Conservation (phyloP, 2,888 invertebrate species). For the Stramonita haemastoma region DNA sequence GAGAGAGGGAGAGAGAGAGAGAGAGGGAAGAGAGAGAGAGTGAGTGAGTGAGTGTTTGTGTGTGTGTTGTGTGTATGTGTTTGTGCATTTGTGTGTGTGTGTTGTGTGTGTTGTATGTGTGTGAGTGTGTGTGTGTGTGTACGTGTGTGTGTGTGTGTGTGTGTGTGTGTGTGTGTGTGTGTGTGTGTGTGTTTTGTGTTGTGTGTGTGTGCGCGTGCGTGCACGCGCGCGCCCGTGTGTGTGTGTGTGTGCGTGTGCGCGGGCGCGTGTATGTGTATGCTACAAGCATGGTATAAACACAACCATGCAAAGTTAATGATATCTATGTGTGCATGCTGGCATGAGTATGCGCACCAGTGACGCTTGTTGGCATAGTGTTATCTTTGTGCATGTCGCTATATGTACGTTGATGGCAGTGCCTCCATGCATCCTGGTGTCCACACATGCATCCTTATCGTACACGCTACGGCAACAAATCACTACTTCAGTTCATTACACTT, state of each 20-base stretch:
- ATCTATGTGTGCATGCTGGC: too few species aligned
- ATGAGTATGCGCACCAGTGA: too few species aligned
- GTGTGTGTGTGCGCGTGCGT: neutral
- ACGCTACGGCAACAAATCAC: too few species aligned
- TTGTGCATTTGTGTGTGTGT: neutral
- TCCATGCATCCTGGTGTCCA: too few species aligned
- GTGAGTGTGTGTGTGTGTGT: neutral
- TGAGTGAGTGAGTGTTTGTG: neutral
- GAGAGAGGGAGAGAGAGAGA: too few species aligned
- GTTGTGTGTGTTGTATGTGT: slow-evolving; percentile 12
- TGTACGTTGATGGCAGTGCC: too few species aligned
- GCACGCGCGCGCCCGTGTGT: neutral
- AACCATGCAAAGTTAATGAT: too few species aligned
- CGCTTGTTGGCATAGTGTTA: too few species aligned
- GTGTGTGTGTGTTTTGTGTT: neutral
- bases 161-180: neutral
- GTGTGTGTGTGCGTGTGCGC: neutral
- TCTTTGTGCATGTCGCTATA: too few species aligned
- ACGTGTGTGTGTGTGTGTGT: neutral
- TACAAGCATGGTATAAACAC: neutral
- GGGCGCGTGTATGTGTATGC: neutral
- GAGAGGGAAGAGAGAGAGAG: too few species aligned
- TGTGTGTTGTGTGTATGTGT: slow-evolving; percentile 14
- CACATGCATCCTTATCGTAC: too few species aligned
- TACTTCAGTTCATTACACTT: too few species aligned